Evolutionary conservation across 92 coral and sea anemone species (phyloP), one percentile per base, ranked within the genome.

Genomic region (Galaxea fascicularis): DNA sequence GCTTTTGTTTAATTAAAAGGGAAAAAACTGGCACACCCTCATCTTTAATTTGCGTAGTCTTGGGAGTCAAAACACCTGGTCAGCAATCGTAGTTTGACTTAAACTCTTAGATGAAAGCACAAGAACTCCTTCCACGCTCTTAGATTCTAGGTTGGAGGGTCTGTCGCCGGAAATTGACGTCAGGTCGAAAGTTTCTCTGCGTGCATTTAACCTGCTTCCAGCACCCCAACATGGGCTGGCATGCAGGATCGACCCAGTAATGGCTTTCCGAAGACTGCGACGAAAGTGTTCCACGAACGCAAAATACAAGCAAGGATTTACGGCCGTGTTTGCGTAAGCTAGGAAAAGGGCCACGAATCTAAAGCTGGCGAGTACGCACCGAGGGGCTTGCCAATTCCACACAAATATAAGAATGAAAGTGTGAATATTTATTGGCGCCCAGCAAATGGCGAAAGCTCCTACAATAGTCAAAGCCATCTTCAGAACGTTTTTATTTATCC

Each of bases 231-330:
- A n/a, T n/a, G 44, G 8, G 39, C 74, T 83, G 0, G 82, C 21
- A 30, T 35, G 54, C 46, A 75, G n/a, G 12, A 74, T 14, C 3
- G 82, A 83, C 20, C 29, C 47, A 3, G 28, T 44, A 0, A 83
- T 20, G 4, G 53, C 35, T 3, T 35, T 73, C n/a, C 45, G 28
- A 30, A 83, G 45, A 46, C 64, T 39, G 18, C 80, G 80, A 22
- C 87, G 87, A 47, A 60, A 83, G 18, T 74, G 77, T 62, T 83
- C 74, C 63, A 83, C 87, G 35, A 83, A 83, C 11, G 52, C 80
- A 17, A 83, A 83, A 65, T 83, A 83, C 27, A 83, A n/a, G 21
- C 62, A 83, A 10, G 87, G 87, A 54, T 83, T 83, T 10, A 83
- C 65, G 7, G 87, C 87, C 22, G 58, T 74, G 66, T 75, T 83